Evolutionary conservation across 2,888 invertebrate species (phyloP).

Genomic region (Epistrophella euchroma): DNA sequence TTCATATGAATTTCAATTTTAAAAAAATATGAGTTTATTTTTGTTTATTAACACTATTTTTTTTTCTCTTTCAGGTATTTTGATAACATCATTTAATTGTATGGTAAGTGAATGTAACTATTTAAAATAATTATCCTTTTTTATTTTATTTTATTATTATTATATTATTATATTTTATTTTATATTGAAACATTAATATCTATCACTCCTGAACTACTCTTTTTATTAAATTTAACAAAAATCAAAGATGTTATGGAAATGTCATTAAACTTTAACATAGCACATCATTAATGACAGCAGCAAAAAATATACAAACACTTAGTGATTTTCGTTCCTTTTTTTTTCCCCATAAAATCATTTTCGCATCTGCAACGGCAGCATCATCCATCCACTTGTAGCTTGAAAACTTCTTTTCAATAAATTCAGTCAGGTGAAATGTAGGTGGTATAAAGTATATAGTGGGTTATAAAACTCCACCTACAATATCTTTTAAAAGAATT

Average conservation of each 20-base stretch:
- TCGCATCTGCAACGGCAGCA: slow-evolving; percentile 25
- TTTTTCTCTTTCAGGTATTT: background rate
- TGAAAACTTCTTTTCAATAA: slow-evolving; percentile 48
- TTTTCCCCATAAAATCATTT: background rate
- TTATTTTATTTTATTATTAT: no score
- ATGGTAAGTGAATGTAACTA: background rate
- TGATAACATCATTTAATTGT: background rate
- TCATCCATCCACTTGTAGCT: slow-evolving; percentile 38
- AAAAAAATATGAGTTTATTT: background rate
- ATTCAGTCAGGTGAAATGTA: slow-evolving; percentile 51
- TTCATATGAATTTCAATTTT: no score
- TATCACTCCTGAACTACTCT: background rate
- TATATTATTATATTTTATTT: no score
- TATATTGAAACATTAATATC: background rate
- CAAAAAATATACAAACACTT: slow-evolving; percentile 11
- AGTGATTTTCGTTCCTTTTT: slow-evolving; percentile 13
- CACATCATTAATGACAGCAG: slow-evolving; percentile 24
- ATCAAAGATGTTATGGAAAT: slow-evolving; percentile 31
- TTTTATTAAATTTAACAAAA: background rate
- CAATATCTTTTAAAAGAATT: slow-evolving; percentile 59
- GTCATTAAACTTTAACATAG: slow-evolving; percentile 32
- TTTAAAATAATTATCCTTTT: background rate
- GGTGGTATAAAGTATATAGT: slow-evolving; percentile 32
- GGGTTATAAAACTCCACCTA: slow-evolving; percentile 55
- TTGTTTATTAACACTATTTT: background rate